Evolutionary conservation across 2,888 invertebrate species (phyloP).

Genomic region (Gortyna flavago): DNA sequence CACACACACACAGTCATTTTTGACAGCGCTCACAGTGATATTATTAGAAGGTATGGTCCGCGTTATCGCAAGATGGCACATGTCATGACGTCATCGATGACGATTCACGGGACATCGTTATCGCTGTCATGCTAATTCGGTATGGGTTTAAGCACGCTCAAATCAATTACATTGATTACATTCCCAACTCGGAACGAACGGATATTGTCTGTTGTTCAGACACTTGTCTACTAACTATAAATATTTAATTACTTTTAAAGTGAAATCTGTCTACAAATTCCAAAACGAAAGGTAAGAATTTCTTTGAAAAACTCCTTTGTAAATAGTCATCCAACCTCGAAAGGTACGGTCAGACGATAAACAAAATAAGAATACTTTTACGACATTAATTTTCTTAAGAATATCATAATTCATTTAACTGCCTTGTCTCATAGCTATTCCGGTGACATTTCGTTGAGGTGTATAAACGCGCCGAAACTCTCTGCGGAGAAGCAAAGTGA

Average conservation of each 20-base stretch:
- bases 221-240: constrained; percentile 6
- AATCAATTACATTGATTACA: no score
- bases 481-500: constrained; percentile 70
- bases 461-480: constrained; percentile 63
- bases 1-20: no score
- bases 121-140: no score
- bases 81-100: no score
- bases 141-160: no score
- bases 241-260: constrained; percentile 36
- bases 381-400: constrained; percentile 63
- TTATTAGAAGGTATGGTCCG: no score
- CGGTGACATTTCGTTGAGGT: constrained; percentile 66
- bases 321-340: constrained; percentile 35
- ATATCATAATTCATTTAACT: constrained; percentile 66
- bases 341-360: constrained; percentile 39
- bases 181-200: no score
- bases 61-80: no score
- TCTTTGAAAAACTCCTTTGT: constrained; percentile 30
- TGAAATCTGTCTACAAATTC: constrained; percentile 19
- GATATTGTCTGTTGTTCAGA: not conserved
- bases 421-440: constrained; percentile 55
- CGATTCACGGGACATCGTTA: no score
- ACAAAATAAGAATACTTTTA: constrained; percentile 60
- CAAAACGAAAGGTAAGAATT: constrained; percentile 35
- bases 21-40: no score